Evolutionary conservation across 2,797 vertebrate genomes (phyloP).

Genomic region (Sparus aurata): DNA sequence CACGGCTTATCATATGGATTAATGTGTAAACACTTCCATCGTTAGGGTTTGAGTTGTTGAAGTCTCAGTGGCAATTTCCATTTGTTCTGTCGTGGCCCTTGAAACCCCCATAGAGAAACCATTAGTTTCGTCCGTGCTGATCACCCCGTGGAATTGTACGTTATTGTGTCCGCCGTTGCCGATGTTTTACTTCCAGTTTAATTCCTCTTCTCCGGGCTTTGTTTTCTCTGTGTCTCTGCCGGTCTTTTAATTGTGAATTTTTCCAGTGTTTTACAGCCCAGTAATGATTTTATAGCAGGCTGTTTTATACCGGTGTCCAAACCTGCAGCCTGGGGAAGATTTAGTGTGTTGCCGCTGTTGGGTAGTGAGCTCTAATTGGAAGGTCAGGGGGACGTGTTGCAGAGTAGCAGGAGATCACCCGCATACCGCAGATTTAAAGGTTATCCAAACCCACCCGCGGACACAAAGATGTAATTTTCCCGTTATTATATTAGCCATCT

Average conservation of each 20-base stretch:
- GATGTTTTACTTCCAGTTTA: slow-evolving; percentile 73
- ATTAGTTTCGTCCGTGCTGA: slow-evolving; percentile 6
- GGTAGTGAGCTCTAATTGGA: slow-evolving; percentile 81
- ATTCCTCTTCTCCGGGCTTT: slow-evolving; percentile 71
- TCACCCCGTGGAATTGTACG: slow-evolving; percentile 33
- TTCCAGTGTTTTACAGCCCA: slow-evolving; percentile 73
- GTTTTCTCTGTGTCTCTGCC: slow-evolving; percentile 68
- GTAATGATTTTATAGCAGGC: slow-evolving; percentile 81
- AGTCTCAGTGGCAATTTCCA: slow-evolving; percentile 9
- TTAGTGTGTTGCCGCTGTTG: slow-evolving; percentile 74
- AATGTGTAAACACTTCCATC: slow-evolving; percentile 24
- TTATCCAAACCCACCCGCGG: slow-evolving; percentile 88
- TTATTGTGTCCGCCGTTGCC: slow-evolving; percentile 65
- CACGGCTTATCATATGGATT: slow-evolving; percentile 43
- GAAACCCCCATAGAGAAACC: slow-evolving; percentile 39
- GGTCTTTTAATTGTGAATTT: slow-evolving; percentile 78
- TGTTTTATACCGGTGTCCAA: slow-evolving; percentile 78
- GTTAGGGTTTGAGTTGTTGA: slow-evolving; percentile 25
- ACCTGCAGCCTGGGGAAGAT: slow-evolving; percentile 77
- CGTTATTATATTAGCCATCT: slow-evolving; percentile 69
- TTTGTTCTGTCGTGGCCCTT: slow-evolving; percentile 9
- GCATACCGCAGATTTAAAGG: slow-evolving; percentile 86
- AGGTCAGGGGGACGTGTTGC: slow-evolving; percentile 81
- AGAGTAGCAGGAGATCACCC: slow-evolving; percentile 77
- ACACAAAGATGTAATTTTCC: slow-evolving; percentile 79